Evolutionary conservation across 2,888 invertebrate species (phyloP).

Genomic region (Drosophila mulleri): DNA sequence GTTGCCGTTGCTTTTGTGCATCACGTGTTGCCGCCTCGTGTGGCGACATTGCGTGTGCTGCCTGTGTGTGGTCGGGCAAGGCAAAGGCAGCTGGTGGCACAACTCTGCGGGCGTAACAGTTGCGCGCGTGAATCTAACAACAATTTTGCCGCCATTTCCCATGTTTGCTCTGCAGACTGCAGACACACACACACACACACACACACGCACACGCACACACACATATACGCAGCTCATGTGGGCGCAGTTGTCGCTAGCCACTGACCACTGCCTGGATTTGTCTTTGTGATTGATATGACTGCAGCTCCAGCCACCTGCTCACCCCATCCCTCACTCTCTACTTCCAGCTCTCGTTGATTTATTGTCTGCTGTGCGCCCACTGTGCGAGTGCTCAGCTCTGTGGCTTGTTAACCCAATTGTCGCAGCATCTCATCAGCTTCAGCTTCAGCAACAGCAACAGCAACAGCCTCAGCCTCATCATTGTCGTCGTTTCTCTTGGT

Average conservation of each 20-base stretch:
- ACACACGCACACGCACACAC: background rate
- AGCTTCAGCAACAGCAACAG: conserved; percentile 21
- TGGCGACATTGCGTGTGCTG: conserved; percentile 33
- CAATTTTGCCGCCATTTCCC: conserved; percentile 75
- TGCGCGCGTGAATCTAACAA: conserved; percentile 59
- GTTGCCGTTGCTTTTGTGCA: conserved; percentile 55
- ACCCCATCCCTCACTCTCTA: background rate
- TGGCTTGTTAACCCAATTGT: conserved; percentile 79
- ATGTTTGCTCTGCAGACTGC: conserved; percentile 13
- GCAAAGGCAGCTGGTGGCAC: too few relatives aligned
- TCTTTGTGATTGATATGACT: conserved; percentile 68
- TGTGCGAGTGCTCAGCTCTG: conserved; percentile 24
- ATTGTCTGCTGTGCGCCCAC: conserved; percentile 33
- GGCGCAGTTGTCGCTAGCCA: conserved; percentile 13
- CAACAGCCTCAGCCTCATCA: background rate
- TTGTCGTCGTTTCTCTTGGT: conserved; percentile 3
- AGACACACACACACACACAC: background rate
- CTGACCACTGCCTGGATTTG: conserved; percentile 37
- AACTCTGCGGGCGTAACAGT: conserved; percentile 16
- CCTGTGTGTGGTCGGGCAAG: background rate
- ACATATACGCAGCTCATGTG: too few relatives aligned
- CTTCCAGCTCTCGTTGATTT: conserved; percentile 42
- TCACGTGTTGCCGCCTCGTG: conserved; percentile 76
- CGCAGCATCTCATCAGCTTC: conserved; percentile 20
- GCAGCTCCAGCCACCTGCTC: conserved; percentile 18